Evolutionary conservation across 1,140 invertebrate species (phyloP).

Genomic region (Periplaneta americana): DNA sequence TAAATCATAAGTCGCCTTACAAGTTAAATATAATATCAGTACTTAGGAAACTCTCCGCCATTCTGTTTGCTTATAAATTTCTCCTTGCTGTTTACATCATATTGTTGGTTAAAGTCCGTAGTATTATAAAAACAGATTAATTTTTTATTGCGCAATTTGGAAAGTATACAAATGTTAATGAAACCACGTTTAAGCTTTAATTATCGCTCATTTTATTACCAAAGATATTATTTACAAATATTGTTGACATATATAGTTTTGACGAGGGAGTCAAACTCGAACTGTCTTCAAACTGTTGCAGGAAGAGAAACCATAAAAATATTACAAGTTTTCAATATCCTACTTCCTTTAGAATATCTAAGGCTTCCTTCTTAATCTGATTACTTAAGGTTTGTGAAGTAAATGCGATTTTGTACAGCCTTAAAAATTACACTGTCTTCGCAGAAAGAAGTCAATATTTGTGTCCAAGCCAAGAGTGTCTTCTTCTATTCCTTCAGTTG

Average conservation of each 20-base stretch:
- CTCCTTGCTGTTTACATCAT: no score
- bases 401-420: not conserved
- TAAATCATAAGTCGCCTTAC: no score
- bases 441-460: not conserved
- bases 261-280: not conserved
- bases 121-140: not conserved
- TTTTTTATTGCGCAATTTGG: no score
- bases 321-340: not conserved
- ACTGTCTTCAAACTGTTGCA: not conserved
- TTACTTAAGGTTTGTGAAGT: not conserved
- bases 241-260: not conserved
- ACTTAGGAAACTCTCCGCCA: no score
- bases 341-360: not conserved
- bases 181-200: not conserved
- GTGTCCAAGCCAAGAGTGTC: no score
- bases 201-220: not conserved
- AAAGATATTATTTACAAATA: no score
- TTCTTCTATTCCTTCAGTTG: no score
- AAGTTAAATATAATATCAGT: no score
- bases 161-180: no score
- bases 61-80: no score
- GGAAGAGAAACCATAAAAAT: not conserved
- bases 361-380: not conserved
- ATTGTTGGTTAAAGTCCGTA: no score
- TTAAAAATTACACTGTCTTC: not conserved